A percentile compares a stretch with the other conserved stretches of the same genome.
Evolutionary conservation across 2,113 vertebrate genomes (phyloP).

Genomic region (Forbesichthys papilliferus): DNA sequence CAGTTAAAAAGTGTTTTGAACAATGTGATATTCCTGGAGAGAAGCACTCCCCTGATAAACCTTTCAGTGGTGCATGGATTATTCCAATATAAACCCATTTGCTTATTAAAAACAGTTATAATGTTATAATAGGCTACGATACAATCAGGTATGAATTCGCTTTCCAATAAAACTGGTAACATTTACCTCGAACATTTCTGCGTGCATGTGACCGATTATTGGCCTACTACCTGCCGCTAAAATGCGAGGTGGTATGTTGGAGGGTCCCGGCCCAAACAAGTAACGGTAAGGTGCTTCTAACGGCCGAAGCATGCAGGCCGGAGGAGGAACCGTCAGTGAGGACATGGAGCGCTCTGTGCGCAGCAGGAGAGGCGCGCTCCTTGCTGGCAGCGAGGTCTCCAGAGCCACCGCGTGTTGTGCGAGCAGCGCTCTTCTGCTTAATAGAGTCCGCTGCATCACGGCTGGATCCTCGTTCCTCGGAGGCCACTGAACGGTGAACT

Average conservation of each 20-base stretch:
- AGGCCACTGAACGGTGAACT: constrained; percentile 3
- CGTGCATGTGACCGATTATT: constrained; percentile 87
- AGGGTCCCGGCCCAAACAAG: constrained; percentile 90
- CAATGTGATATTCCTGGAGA: no score
- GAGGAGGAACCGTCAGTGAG: constrained; percentile 76
- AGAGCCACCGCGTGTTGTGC: constrained; percentile 62
- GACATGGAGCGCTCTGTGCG: constrained; percentile 73
- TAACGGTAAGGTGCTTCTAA: constrained; percentile 79
- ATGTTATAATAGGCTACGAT: not conserved
- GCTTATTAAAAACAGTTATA: not conserved
- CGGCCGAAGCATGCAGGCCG: constrained; percentile 79
- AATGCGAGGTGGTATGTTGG: constrained; percentile 83
- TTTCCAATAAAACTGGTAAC: not conserved
- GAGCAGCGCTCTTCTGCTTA: constrained; percentile 64
- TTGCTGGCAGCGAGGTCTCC: constrained; percentile 46
- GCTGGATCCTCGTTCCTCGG: constrained; percentile 29
- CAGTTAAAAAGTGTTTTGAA: not conserved
- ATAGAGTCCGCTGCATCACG: constrained; percentile 70
- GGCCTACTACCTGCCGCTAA: constrained; percentile 74
- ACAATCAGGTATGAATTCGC: not conserved
- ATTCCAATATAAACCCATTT: no score
- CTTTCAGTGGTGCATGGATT: not conserved
- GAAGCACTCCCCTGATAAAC: not conserved
- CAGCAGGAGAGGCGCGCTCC: constrained; percentile 39
- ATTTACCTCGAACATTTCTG: constrained; percentile 89